phyloP scores from a whole-genome alignment of 2,797 vertebrate genomes.

The Sebastes iracundus region DNA sequence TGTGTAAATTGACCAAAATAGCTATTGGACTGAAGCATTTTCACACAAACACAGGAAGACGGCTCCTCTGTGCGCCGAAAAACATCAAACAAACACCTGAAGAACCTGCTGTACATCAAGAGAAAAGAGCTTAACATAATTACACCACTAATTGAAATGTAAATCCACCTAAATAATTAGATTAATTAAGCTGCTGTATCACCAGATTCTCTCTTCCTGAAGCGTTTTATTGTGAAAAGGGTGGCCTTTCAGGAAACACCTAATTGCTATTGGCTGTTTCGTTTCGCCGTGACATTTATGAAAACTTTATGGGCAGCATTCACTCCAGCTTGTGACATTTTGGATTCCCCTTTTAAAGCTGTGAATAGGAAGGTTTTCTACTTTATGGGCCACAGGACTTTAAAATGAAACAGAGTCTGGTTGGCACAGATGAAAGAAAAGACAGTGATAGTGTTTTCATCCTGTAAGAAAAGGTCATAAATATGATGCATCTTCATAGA shows the following conservation, averaged over 20 bases:
- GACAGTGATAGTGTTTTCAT: conserved; percentile 57
- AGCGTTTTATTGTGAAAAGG: conserved; percentile 23
- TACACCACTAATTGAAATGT: background rate
- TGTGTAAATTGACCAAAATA: background rate
- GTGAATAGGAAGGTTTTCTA: conserved; percentile 58
- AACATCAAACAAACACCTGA: background rate
- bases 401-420: conserved; percentile 61
- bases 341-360: conserved; percentile 72
- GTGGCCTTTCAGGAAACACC: conserved; percentile 60
- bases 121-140: background rate
- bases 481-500: conserved; percentile 47
- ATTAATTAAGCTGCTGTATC: background rate
- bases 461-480: conserved; percentile 82
- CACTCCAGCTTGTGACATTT: conserved; percentile 77
- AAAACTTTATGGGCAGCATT: conserved; percentile 77
- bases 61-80: background rate
- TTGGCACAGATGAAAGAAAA: conserved; percentile 74
- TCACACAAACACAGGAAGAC: background rate
- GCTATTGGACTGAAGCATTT: background rate
- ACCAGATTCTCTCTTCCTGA: background rate
- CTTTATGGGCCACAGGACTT: conserved; percentile 44
- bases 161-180: background rate
- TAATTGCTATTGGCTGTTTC: conserved; percentile 65
- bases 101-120: background rate
- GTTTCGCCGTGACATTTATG: conserved; percentile 76